These are phyloP conservation scores for Hyppa rectilinea DNA, from an alignment of 2,888 invertebrate genomes.

Conservation along the genomic window DNA sequence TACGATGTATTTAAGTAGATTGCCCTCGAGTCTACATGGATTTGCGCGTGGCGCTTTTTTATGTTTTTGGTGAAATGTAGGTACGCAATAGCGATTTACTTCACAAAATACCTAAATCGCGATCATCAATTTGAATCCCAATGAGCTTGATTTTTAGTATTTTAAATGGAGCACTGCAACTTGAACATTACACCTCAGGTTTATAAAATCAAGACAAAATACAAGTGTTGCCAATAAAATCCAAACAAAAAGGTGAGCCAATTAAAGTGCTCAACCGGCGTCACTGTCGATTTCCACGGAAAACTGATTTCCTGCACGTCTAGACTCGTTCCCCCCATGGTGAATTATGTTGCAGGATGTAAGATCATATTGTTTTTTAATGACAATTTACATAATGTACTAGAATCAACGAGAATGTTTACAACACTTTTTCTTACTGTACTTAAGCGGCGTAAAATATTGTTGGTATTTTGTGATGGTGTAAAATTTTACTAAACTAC, in stretches of 20 bases:
- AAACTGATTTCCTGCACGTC: constrained; percentile 87
- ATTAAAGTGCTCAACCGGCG: constrained; percentile 63
- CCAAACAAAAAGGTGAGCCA: constrained; percentile 45
- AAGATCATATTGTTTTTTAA: constrained; percentile 34
- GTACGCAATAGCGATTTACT: no score
- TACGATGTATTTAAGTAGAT: no score
- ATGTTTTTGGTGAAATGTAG: no score
- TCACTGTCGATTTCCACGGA: constrained; percentile 72
- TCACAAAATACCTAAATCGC: background rate
- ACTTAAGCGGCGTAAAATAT: background rate
- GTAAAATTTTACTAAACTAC: background rate
- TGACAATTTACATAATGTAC: background rate
- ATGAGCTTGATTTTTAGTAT: background rate
- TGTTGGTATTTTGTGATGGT: background rate
- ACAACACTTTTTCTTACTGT: background rate
- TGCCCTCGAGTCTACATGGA: no score
- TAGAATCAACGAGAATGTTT: background rate
- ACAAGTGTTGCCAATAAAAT: constrained; percentile 21
- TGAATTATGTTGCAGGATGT: constrained; percentile 71
- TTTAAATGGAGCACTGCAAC: background rate
- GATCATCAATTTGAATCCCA: background rate
- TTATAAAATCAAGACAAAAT: background rate
- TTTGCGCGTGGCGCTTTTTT: no score
- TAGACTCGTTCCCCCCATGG: constrained; percentile 82
- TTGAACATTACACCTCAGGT: background rate